These are phyloP conservation scores for Tuta absoluta DNA, from an alignment of 2,888 invertebrate species.

Conservation along the genomic window DNA sequence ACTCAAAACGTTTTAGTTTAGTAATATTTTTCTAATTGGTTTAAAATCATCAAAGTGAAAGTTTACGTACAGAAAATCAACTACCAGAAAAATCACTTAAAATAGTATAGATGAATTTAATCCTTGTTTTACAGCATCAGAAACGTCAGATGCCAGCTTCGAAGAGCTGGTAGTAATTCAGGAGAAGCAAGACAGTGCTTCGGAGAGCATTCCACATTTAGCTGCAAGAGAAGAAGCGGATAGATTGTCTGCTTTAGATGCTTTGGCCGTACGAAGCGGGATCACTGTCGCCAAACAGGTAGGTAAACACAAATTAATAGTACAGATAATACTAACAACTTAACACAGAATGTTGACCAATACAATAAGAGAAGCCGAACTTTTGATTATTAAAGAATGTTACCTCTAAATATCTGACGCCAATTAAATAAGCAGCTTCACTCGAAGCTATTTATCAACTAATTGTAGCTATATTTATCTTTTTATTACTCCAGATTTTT, in stretches of 20 bases:
- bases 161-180: constrained; percentile 74
- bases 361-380: neutral
- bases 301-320: constrained; percentile 45
- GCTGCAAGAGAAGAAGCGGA: constrained; percentile 74
- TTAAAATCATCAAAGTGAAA: too few species aligned
- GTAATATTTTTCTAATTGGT: too few species aligned
- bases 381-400: too few species aligned
- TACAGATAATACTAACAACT: neutral
- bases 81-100: too few species aligned
- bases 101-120: neutral
- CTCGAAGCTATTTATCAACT: too few species aligned
- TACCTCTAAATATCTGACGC: too few species aligned
- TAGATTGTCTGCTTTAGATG: constrained; percentile 67
- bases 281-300: constrained; percentile 69
- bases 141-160: constrained; percentile 71
- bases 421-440: too few species aligned
- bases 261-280: constrained; percentile 66
- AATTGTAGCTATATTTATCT: too few species aligned
- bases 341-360: neutral
- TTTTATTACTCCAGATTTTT: too few species aligned
- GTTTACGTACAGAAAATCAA: too few species aligned
- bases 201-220: constrained; percentile 57
- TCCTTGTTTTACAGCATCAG: constrained; percentile 54
- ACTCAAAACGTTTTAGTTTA: too few species aligned
- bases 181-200: constrained; percentile 63